phyloP scores from a whole-genome alignment of 2,888 invertebrate genomes.

The Eupeodes latifasciatus region DNA sequence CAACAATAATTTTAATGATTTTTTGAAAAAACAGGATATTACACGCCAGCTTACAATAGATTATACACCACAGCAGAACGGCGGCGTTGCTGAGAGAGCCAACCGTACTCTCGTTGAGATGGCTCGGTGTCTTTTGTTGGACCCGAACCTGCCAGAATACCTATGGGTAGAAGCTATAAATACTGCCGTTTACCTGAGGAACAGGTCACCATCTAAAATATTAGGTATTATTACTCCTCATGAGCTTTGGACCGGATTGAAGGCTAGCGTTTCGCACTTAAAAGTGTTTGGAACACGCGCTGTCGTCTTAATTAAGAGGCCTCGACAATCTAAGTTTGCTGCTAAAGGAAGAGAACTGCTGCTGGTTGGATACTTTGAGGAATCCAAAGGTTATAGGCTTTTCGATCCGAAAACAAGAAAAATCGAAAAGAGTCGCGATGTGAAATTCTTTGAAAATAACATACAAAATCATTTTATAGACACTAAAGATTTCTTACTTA shows the following conservation, averaged over 20 bases:
- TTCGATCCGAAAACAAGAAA: background rate
- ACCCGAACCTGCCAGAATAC: background rate
- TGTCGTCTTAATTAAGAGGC: background rate
- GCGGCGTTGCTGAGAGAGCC: slow-evolving; percentile 69
- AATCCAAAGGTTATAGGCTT: slow-evolving; percentile 33
- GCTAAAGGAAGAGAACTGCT: background rate
- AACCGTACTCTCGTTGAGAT: slow-evolving; percentile 74
- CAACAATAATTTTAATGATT: slow-evolving; percentile 44
- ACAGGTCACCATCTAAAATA: background rate
- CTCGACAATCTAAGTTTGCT: background rate
- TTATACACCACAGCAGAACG: slow-evolving; percentile 70
- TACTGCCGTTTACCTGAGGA: background rate
- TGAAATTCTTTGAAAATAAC: slow-evolving; percentile 16
- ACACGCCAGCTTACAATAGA: slow-evolving; percentile 32
- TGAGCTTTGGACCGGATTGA: background rate
- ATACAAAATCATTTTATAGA: slow-evolving; percentile 1
- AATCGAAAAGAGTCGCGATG: slow-evolving; percentile 23
- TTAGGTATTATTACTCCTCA: background rate
- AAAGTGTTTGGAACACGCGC: background rate
- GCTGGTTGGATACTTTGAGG: slow-evolving; percentile 41
- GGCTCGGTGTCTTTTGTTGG: slow-evolving; percentile 50
- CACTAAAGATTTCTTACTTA: slow-evolving; percentile 5
- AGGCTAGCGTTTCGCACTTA: background rate
- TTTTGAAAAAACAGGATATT: slow-evolving; percentile 56
- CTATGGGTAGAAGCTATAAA: background rate